phyloP scores from a whole-genome alignment of 2,797 vertebrate species.

The Spatula versicolor region DNA sequence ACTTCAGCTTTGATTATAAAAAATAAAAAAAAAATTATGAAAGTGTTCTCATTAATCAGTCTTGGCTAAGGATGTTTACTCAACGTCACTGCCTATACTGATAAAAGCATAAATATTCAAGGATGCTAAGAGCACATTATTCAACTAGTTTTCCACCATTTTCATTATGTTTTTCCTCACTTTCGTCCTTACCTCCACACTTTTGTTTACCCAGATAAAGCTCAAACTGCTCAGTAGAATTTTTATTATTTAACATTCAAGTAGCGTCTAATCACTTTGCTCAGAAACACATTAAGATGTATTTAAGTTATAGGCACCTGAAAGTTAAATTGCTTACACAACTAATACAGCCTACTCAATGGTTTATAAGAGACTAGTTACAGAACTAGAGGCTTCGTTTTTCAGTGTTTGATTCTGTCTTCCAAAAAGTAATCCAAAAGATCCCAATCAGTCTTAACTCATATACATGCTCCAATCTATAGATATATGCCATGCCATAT shows the following conservation, averaged over 20 bases:
- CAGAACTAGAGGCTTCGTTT: background rate
- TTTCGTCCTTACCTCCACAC: background rate
- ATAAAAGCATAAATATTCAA: background rate
- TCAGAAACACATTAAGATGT: background rate
- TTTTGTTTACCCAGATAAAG: background rate
- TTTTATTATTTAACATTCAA: background rate
- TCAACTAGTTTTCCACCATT: background rate
- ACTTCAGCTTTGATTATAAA: background rate
- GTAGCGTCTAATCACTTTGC: background rate
- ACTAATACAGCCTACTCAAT: background rate
- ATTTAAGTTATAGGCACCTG: background rate
- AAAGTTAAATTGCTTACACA: background rate
- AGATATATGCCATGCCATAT: too few species aligned
- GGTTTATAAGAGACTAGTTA: background rate
- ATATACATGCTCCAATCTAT: rapidly evolving
- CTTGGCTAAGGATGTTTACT: background rate
- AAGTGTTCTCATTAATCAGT: background rate
- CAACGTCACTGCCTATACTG: background rate
- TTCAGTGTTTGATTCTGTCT: background rate
- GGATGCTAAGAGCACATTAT: background rate
- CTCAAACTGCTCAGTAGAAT: background rate
- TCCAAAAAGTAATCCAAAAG: background rate
- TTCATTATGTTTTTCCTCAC: background rate
- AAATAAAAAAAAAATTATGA: background rate
- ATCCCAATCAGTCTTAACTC: background rate